Evolutionary conservation across 1,140 invertebrate species (phyloP).

Genomic region (Nasonia longicornis): DNA sequence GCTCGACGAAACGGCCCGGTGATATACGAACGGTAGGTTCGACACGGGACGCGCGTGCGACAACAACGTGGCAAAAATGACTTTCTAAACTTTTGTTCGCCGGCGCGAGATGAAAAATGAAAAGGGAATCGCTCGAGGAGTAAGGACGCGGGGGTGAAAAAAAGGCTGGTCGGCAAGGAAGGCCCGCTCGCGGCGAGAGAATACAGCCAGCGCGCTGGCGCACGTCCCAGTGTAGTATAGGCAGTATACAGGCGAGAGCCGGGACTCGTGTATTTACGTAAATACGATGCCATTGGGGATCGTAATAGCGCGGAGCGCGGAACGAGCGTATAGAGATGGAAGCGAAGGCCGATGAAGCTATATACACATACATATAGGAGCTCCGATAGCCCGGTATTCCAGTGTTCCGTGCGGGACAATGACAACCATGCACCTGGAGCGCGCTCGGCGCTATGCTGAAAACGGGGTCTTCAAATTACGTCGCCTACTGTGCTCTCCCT

Average conservation of each 20-base stretch:
- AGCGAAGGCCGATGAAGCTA: background rate
- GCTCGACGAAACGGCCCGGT: background rate
- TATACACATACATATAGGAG: background rate
- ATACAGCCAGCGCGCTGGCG: background rate
- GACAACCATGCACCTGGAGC: slow-evolving; percentile 1
- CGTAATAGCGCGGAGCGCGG: background rate
- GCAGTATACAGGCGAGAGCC: background rate
- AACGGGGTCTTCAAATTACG: slow-evolving; percentile 12
- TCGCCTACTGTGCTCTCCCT: background rate
- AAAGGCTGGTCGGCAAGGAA: background rate
- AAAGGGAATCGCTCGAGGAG: background rate
- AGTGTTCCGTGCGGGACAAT: slow-evolving; percentile 1
- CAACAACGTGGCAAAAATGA: background rate
- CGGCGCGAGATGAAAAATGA: background rate
- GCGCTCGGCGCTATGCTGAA: background rate
- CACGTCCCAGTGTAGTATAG: background rate
- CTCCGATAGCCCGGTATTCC: slow-evolving; percentile 15
- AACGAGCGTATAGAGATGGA: background rate
- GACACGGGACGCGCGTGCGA: background rate
- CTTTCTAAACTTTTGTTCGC: slow-evolving; percentile 1
- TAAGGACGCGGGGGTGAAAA: background rate
- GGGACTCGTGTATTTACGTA: slow-evolving; percentile 7
- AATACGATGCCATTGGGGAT: slow-evolving; percentile 27
- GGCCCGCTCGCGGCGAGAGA: background rate
- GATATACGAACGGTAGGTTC: background rate